Conservation (phyloP, 2,888 invertebrate species). For the Synergus gifuensis region DNA sequence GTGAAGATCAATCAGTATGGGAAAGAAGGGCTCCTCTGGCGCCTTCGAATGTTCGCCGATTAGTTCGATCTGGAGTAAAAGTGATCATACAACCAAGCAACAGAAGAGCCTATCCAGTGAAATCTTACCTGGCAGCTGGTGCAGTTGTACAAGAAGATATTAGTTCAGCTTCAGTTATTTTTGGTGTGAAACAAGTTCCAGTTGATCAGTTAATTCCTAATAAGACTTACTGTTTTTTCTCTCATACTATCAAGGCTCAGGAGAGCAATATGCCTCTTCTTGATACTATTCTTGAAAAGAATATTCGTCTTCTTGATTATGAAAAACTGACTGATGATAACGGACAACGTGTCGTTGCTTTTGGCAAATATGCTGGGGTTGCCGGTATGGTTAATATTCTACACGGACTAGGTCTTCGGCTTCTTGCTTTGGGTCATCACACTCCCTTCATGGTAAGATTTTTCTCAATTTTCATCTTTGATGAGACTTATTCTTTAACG, state of each 20-base stretch:
- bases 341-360: slow-evolving; percentile 96
- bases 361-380: slow-evolving; percentile 99
- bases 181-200: slow-evolving; percentile 98
- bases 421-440: slow-evolving; percentile 97
- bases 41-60: slow-evolving; percentile 92
- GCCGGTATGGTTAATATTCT: slow-evolving; percentile 99
- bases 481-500: slow-evolving; percentile 17
- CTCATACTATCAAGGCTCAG: slow-evolving; percentile 99
- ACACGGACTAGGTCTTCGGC: slow-evolving; percentile 95
- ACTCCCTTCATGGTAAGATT: slow-evolving; percentile 97
- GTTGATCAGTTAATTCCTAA: slow-evolving; percentile 95
- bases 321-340: slow-evolving; percentile 95
- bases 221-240: slow-evolving; percentile 99
- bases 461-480: slow-evolving; percentile 31
- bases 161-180: slow-evolving; percentile 96
- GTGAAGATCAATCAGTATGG: slow-evolving; percentile 97
- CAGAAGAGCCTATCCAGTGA: slow-evolving; percentile 97
- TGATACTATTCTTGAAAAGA: slow-evolving; percentile 97
- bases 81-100: slow-evolving; percentile 99
- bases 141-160: slow-evolving; percentile 97
- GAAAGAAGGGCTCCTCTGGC: slow-evolving; percentile 96
- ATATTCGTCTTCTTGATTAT: slow-evolving; percentile 97
- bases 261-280: slow-evolving; percentile 98
- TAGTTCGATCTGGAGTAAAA: slow-evolving; percentile 92
- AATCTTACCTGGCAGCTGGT: slow-evolving; percentile 95